phyloP scores from a whole-genome alignment of 2,888 invertebrate genomes.

The Chrysina gloriosa region DNA sequence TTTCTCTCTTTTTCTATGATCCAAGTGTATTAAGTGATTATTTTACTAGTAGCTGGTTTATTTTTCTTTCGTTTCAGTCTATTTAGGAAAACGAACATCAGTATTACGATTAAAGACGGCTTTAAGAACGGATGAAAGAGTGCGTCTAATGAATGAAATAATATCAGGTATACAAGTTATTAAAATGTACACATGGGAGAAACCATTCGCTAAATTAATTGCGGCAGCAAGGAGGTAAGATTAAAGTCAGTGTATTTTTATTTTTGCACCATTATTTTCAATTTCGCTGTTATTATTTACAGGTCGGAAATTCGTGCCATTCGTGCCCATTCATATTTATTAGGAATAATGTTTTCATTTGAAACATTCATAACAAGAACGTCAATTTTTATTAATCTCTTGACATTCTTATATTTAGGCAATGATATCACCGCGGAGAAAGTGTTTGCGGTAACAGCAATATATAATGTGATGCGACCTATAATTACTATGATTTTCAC shows the following conservation, averaged over 20 bases:
- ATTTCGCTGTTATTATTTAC: conserved; percentile 47
- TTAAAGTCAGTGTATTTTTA: conserved; percentile 60
- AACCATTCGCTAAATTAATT: conserved; percentile 87
- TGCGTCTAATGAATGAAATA: conserved; percentile 77
- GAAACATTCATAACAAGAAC: conserved; percentile 90
- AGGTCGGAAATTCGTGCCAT: conserved; percentile 81
- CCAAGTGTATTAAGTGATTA: too few species aligned
- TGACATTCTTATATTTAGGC: conserved; percentile 79
- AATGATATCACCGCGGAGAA: conserved; percentile 82
- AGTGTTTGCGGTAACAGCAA: conserved; percentile 89
- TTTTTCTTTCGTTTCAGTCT: conserved; percentile 55
- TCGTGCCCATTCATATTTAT: conserved; percentile 79
- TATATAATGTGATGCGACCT: conserved; percentile 88
- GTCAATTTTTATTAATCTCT: conserved; percentile 85
- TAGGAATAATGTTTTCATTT: conserved; percentile 82
- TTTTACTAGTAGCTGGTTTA: too few species aligned
- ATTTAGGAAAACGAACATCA: conserved; percentile 61
- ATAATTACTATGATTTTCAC: conserved; percentile 94
- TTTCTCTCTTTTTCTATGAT: too few species aligned
- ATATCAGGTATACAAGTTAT: conserved; percentile 86
- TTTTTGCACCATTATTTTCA: background rate
- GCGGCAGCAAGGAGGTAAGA: conserved; percentile 77
- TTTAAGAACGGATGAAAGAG: conserved; percentile 73
- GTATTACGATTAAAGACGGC: conserved; percentile 68
- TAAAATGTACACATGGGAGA: conserved; percentile 98